These are phyloP conservation scores for Sphinx pinastri DNA, from an alignment of 2,888 invertebrate genomes.

Conservation along the genomic window DNA sequence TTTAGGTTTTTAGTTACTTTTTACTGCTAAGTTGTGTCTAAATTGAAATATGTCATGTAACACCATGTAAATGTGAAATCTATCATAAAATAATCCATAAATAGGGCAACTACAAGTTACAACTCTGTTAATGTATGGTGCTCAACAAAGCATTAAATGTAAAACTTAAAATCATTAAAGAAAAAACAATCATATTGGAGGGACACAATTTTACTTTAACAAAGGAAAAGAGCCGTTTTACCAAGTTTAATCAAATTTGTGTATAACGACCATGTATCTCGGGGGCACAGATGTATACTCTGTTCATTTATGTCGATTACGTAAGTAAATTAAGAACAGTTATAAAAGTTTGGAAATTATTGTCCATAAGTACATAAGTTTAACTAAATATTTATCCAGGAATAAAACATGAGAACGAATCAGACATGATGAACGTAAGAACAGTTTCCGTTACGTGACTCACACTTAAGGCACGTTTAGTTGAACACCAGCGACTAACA, in stretches of 20 bases:
- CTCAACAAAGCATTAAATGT: not conserved
- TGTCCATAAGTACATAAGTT: slow-evolving; percentile 32
- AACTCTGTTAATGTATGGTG: slow-evolving; percentile 1
- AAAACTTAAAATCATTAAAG: slow-evolving; percentile 35
- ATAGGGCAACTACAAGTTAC: not conserved
- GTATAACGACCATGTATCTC: not conserved
- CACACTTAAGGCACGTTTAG: slow-evolving; percentile 77
- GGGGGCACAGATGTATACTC: slow-evolving; percentile 68
- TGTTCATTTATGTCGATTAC: slow-evolving; percentile 47
- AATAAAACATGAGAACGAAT: slow-evolving; percentile 68
- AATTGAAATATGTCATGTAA: too few species aligned
- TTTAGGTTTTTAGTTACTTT: too few species aligned
- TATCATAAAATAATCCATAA: not conserved
- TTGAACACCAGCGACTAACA: slow-evolving; percentile 30
- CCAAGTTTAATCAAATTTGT: slow-evolving; percentile 59
- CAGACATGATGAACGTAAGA: slow-evolving; percentile 74
- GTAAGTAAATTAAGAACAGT: slow-evolving; percentile 29
- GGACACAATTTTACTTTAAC: slow-evolving; percentile 53
- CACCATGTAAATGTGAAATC: too few species aligned
- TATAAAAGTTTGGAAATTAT: slow-evolving; percentile 35
- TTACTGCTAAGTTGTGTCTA: too few species aligned
- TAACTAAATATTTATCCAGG: slow-evolving; percentile 42
- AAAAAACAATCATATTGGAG: slow-evolving; percentile 54
- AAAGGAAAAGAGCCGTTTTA: slow-evolving; percentile 65
- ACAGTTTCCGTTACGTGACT: slow-evolving; percentile 83